These are phyloP conservation scores for Anagyrus pseudococci DNA, from an alignment of 2,888 invertebrate genomes.

Conservation along the genomic window DNA sequence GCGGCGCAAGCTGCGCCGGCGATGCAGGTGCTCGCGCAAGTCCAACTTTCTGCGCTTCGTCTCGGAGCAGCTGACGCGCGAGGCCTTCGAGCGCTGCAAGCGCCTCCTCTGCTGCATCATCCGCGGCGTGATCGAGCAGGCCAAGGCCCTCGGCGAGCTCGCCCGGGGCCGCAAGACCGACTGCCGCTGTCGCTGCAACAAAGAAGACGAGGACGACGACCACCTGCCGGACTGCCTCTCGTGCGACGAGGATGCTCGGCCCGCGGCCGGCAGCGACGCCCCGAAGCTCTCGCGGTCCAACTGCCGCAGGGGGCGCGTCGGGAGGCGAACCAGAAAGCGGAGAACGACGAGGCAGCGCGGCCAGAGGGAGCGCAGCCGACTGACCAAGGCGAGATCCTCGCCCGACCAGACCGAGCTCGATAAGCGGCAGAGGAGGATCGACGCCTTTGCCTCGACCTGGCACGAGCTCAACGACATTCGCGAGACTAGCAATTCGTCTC, in stretches of 20 bases:
- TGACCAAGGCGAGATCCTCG: neutral
- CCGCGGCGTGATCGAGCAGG: constrained; percentile 6
- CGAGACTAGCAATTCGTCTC: too few species aligned
- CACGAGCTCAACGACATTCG: too few species aligned
- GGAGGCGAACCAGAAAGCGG: neutral
- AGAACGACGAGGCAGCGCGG: neutral
- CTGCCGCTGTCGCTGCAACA: neutral
- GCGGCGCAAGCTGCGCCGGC: neutral
- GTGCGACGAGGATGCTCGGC: neutral
- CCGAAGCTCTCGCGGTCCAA: neutral
- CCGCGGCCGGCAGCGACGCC: neutral
- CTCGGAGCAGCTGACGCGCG: constrained; percentile 12
- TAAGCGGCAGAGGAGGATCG: neutral
- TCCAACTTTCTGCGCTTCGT: constrained; percentile 20
- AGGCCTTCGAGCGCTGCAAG: constrained; percentile 12
- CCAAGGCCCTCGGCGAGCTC: constrained; percentile 36
- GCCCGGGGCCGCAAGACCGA: neutral
- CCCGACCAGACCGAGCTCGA: neutral
- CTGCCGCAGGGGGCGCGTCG: neutral
- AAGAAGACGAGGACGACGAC: neutral
- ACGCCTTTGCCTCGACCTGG: neutral
- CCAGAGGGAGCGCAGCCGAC: too few species aligned
- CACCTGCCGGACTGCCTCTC: neutral
- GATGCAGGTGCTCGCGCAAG: constrained; percentile 10
- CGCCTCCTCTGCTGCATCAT: constrained; percentile 4